Conservation (phyloP, 2,113 vertebrate species). For the Chinchilla lanigera region DNA sequence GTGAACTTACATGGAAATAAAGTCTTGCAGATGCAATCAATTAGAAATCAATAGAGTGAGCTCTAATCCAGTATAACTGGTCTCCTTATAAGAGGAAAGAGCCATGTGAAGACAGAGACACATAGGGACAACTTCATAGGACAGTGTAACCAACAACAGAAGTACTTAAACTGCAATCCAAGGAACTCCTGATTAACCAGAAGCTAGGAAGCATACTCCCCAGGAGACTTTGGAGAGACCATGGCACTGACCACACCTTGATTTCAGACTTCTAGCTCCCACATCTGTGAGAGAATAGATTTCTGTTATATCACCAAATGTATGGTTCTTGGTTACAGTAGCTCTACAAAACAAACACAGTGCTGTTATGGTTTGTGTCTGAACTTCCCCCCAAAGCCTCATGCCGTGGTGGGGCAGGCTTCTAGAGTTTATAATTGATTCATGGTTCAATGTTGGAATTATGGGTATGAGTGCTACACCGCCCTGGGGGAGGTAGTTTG, state of each 20-base stretch:
- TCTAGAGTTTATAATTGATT: too few relatives aligned
- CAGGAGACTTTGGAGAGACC: not conserved
- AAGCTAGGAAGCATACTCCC: not conserved
- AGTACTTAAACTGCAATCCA: not conserved
- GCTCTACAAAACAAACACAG: not conserved
- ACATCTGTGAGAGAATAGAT: not conserved
- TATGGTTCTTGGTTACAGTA: not conserved
- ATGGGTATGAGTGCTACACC: too few relatives aligned
- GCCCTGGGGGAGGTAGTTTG: too few relatives aligned
- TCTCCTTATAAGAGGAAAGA: constrained; percentile 11
- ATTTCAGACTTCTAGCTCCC: not conserved
- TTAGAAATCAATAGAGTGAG: not conserved
- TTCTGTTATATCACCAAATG: not conserved
- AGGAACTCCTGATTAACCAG: not conserved
- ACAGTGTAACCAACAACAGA: not conserved
- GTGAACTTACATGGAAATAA: not conserved
- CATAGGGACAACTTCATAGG: not conserved
- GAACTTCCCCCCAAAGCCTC: too few relatives aligned
- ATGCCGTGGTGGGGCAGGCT: too few relatives aligned
- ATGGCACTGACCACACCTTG: not conserved
- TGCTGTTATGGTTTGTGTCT: too few relatives aligned
- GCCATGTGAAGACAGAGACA: not conserved
- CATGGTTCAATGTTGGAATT: too few relatives aligned
- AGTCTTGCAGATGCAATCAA: not conserved
- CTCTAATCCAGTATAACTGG: not conserved